Conservation (phyloP, 2,797 vertebrate species). For the Gymnocypris eckloni region DNA sequence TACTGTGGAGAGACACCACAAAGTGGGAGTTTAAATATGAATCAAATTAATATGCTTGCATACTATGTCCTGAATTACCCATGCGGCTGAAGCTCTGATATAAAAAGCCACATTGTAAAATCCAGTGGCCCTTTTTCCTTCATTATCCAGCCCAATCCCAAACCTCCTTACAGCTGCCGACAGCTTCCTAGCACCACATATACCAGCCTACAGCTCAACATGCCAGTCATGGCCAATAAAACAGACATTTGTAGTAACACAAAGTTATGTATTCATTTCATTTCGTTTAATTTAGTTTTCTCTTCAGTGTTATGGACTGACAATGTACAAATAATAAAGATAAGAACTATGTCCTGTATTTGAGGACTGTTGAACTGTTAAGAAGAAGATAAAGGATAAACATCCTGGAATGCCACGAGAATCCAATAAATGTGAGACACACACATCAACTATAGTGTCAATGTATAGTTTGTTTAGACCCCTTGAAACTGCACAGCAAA, state of each 20-base stretch:
- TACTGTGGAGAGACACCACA: conserved; percentile 3
- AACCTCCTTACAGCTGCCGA: not conserved
- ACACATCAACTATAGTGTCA: not conserved
- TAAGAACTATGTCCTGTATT: not conserved
- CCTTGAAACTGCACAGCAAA: not conserved
- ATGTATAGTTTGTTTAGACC: not conserved
- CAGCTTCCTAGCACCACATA: not conserved
- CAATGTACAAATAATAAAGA: not conserved
- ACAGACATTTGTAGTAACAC: not conserved
- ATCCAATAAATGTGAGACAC: not conserved
- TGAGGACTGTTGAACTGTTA: not conserved
- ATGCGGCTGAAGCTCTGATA: not conserved
- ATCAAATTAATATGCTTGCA: not conserved
- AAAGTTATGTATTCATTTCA: not conserved
- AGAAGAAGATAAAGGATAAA: not conserved
- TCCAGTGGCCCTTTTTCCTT: conserved; percentile 15
- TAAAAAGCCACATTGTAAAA: conserved; percentile 28
- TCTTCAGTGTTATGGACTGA: not conserved
- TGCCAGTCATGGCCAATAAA: not conserved
- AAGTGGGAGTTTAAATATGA: conserved; percentile 6
- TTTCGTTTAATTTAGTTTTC: not conserved
- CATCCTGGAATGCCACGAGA: not conserved
- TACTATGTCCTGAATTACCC: conserved; percentile 12
- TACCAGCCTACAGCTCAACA: not conserved
- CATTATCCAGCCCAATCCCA: not conserved